Base-by-base conservation (phyloP, 2,888 invertebrate genomes). In the Lymantria dispar region DNA sequence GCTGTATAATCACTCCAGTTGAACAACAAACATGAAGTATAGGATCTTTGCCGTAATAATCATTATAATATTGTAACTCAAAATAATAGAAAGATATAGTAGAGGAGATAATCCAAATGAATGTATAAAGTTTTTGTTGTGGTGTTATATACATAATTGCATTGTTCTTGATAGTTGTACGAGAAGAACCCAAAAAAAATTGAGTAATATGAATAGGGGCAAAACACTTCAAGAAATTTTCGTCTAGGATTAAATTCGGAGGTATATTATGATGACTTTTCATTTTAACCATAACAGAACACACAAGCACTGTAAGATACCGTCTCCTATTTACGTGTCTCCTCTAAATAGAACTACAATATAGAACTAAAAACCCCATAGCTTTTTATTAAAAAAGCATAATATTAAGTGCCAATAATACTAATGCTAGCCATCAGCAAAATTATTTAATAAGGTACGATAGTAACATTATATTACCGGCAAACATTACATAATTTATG, bases 221-320 rank as follows among this genome's bases (percentile, higher is more conserved):
- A 14, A 78, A 72, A 52, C 66, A 62, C 54, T 64, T 65, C 7
- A 71, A 38, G n/a, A 76, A 60, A 52, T 61, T 64, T 11, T 65
- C 22, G 14, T 40, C 40, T 14, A 14, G 10, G 9, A 3, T 9
- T 14, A 14, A 14, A 3, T 40, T 40, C 14, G 15, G 8, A 7
- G 13, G 7, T 3, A 22, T 22, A 22, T 22, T 22, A 5, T 2
- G 22, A 22, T 22, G 22, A 2, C 2, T 22, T 22, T 5, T 22
- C 22, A 22, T 5, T n/a, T n/a, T 22, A 22, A 22, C 22, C 2
- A 22, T 22, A 22, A 22, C 2, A 22, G 5, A 22, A 22, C 22
- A 22, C 3, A 22, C 22, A 22, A 22, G 22, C 22, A 22, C 22
- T 22, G n/a, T n/a, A 22, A 22, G 22, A 22, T 22, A 22, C 22